Evolutionary conservation across 2,113 vertebrate species (phyloP), one percentile per base, ranked within the genome.

Genomic region (Colius striatus): DNA sequence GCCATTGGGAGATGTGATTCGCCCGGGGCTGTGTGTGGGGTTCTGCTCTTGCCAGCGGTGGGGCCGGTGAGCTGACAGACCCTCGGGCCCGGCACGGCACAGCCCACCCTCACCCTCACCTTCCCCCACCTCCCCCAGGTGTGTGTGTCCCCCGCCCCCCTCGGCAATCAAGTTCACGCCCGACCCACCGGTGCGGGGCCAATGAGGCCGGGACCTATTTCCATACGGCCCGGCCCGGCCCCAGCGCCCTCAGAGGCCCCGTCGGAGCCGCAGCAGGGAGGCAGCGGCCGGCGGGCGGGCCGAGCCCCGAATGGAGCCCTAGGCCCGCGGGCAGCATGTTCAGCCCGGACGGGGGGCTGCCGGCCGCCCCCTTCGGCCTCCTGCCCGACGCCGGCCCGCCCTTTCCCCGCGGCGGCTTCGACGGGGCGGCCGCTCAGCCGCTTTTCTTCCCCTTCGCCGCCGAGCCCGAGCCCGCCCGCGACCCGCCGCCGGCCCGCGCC

Each of bases 151-250:
- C 60, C 32, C 54, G 5, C 57, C 65, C 72, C 62, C 60, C 36
- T 13, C 9, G 21, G 26, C 13, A 85, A 98, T 98, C 98, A 99
- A 99, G 98, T 98, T 98, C 98, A 98, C 98, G 98, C 96, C 97
- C 98, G 98, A 98, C 97, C 97, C 94, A 98, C 97, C 95, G 96
- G 83, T 92, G 67, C 71, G 29, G 95, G 96, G 87, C 98, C 98
- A 99, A 99, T 99, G 90, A 88, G 61, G 27, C 89, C 36, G 67
- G 97, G 96, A 68, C 16, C 77, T 15, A 89, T 97, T 92, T 95
- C 88, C 96, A 96, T 93, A 79, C 43, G 63, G 36, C 57, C 47
- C 88, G 48, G 54, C 63, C 27, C 62, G 41, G 62, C 38, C 55
- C 45, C 51, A 17, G 26, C 27, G 48, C 85, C 21, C 67, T 89